Evolutionary conservation across 2,797 vertebrate genomes (phyloP).

Genomic region (Microctenopoma lineatum): DNA sequence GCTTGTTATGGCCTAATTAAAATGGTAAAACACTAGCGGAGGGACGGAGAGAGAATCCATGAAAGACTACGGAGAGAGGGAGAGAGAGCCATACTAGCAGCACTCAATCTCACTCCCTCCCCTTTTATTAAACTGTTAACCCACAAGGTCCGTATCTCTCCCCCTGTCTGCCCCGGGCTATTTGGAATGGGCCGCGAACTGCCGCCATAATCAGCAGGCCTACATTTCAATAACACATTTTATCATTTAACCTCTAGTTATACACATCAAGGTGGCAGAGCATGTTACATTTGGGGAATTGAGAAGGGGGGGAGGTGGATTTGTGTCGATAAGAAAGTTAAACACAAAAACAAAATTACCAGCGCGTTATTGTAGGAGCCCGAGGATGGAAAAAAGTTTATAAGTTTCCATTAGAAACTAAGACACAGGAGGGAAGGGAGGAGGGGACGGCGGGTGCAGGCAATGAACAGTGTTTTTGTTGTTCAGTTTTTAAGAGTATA

Average conservation of each 20-base stretch:
- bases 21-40: constrained; percentile 69
- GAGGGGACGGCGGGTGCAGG: constrained; percentile 37
- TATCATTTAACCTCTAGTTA: constrained; percentile 74
- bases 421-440: constrained; percentile 60
- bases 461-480: constrained; percentile 78
- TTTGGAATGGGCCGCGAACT: constrained; percentile 64
- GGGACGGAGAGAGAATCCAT: constrained; percentile 18
- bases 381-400: constrained; percentile 56
- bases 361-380: constrained; percentile 63
- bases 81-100: constrained; percentile 33
- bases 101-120: constrained; percentile 24
- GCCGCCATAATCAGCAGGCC: constrained; percentile 66
- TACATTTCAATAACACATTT: constrained; percentile 74
- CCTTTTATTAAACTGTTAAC: constrained; percentile 65
- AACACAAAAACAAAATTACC: constrained; percentile 74
- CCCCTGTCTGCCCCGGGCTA: constrained; percentile 57
- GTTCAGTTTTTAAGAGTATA: constrained; percentile 71
- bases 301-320: constrained; percentile 1
- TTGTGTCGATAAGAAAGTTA: constrained; percentile 70
- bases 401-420: constrained; percentile 63
- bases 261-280: constrained; percentile 69
- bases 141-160: constrained; percentile 40
- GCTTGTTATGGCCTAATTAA: constrained; percentile 85
- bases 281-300: constrained; percentile 61
- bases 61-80: constrained; percentile 33